phyloP scores from a whole-genome alignment of 23 tunicate genomes.

The Oikopleura albicans region DNA sequence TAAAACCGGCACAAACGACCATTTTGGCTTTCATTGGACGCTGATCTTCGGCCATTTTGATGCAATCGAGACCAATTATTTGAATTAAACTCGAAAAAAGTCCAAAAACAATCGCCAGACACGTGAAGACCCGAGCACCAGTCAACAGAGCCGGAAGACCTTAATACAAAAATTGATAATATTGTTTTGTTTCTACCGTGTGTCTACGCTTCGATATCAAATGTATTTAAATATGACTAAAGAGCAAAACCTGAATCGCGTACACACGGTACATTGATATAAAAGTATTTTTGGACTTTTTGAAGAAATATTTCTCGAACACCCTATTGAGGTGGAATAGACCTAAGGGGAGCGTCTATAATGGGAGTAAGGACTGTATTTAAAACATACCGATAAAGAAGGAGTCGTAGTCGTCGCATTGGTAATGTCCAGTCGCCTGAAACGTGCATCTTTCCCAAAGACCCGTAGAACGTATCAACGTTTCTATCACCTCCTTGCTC shows the following conservation, averaged over 20 bases:
- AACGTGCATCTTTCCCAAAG: slow-evolving; percentile 52
- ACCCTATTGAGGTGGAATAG: too few relatives aligned
- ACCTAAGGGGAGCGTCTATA: too few relatives aligned
- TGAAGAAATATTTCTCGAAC: too few relatives aligned
- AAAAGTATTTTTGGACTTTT: too few relatives aligned
- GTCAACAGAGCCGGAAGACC: background rate
- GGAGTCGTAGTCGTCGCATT: slow-evolving; percentile 67
- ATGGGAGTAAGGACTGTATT: too few relatives aligned
- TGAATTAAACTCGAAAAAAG: slow-evolving; percentile 24
- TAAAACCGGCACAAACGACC: slow-evolving; percentile 26
- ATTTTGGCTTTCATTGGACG: slow-evolving; percentile 41
- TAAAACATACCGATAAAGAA: slow-evolving; percentile 53
- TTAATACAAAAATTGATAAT: background rate
- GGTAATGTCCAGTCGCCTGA: slow-evolving; percentile 56
- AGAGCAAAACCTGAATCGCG: too few relatives aligned
- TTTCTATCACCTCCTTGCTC: slow-evolving; percentile 42
- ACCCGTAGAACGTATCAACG: slow-evolving; percentile 35
- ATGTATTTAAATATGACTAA: too few relatives aligned
- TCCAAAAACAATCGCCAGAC: slow-evolving; percentile 43
- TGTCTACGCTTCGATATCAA: too few relatives aligned
- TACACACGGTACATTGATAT: too few relatives aligned
- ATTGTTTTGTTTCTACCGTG: background rate
- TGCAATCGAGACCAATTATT: slow-evolving; percentile 43
- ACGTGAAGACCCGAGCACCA: slow-evolving; percentile 40
- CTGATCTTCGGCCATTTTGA: slow-evolving; percentile 28